Evolutionary conservation across 2,888 invertebrate genomes (phyloP), one percentile per base, ranked within the genome.

Genomic region (Cyaniris semiargus): DNA sequence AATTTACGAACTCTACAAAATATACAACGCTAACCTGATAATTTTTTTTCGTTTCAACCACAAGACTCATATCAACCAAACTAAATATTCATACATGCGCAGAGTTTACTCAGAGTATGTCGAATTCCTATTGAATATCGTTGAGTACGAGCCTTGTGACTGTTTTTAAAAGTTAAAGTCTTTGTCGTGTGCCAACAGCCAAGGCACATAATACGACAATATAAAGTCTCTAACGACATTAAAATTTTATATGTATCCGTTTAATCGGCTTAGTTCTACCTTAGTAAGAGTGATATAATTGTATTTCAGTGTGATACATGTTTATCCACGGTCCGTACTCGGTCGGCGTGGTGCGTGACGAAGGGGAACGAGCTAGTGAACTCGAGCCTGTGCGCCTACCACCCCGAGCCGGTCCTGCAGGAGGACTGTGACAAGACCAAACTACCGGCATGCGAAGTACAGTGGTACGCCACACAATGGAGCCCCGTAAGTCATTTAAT

Each of bases 381-480:
- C 0, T 95, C 96, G 7, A 95, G 95, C 21, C 95, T 96, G 82
- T 98, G 98, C 85, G 94, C 95, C 23, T 88, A 94, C 38, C 95
- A 96, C 80, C 93, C 93, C 76, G 94, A 94, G 80, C 97, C 98
- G 0, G 89, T 94, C 77, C 88, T 95, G 15, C 92, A 95, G n/a
- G 94, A 96, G 78, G 89, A 95, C 4, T 98, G 98, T 84, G 95
- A 95, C 53, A 88, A 92, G 0, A 85, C 89, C 15, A 89, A 94
- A 38, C 84, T 91, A 27, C 95, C 95, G 0, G 90, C 94, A 1
- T 98, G 98, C 88, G 95, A 96, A 79, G 96, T 95, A 84, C 96
- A 96, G 87, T 99, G 98, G 99, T 98, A 97, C 85, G 95, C 97
- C 1, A 96, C 97, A 0, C 97, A 98, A 84, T 99, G 99, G 99